Evolutionary conservation across 2,113 vertebrate genomes (phyloP).

Genomic region (Chloropsis cyanopogon): DNA sequence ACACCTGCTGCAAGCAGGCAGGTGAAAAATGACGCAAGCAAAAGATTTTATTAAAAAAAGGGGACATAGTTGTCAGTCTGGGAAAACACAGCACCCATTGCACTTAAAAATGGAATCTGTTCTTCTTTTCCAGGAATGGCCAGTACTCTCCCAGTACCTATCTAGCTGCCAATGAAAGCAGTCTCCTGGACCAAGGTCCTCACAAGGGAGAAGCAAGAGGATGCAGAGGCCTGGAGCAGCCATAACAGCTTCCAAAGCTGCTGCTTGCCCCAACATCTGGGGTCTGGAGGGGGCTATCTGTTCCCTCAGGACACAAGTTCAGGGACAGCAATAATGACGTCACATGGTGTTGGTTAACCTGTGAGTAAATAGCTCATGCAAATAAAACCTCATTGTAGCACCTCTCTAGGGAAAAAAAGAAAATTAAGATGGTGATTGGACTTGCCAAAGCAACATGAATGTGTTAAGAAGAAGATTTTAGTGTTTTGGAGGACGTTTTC

Average conservation of each 20-base stretch:
- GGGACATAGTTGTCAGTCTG: not conserved
- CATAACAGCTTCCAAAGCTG: not conserved
- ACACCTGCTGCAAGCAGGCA: not conserved
- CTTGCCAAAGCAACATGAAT: not conserved
- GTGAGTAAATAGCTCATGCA: not conserved
- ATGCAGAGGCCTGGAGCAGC: not conserved
- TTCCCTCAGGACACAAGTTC: not conserved
- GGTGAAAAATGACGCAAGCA: accelerated
- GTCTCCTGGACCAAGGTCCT: not conserved
- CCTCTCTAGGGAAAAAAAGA: not conserved
- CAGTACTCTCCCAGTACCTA: not conserved
- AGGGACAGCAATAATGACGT: not conserved
- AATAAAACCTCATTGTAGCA: not conserved
- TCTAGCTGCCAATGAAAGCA: accelerated
- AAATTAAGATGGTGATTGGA: not conserved
- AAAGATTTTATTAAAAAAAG: not conserved
- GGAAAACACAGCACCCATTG: not conserved
- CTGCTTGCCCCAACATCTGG: not conserved
- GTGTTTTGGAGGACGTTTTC: not conserved
- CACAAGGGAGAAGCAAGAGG: not conserved
- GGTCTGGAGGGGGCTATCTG: not conserved
- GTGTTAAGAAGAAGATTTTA: not conserved
- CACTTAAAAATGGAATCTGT: not conserved
- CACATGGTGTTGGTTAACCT: not conserved
- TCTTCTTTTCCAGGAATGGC: not conserved